Evolutionary conservation across 2,797 vertebrate species (phyloP), one percentile per base, ranked within the genome.

Genomic region (Acrossocheilus fasciatus): DNA sequence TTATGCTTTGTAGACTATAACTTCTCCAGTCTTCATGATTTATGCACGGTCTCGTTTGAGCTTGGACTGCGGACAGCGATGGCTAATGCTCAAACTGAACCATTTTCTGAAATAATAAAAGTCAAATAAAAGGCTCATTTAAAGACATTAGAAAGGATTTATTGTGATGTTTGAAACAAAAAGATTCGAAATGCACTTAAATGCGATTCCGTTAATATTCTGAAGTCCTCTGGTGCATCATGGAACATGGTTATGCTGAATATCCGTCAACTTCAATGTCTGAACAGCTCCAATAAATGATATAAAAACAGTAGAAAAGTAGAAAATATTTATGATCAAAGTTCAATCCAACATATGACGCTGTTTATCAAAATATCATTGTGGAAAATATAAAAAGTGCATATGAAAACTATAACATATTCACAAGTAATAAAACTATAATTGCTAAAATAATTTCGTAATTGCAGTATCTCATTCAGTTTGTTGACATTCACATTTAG

Each of bases 11-110:
- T 50, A 64, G 30, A 82, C 34, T 70, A 52, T 34, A 23, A 47
- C 30, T 85, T 89, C 62, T 89, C 89, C 91, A 89, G 87, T 69
- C 36, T 85, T 78, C 14, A 83, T 77, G 34, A 68, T 84, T 84
- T 43, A 78, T 78, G 73, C 74, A 69, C 34, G 0, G 43, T 43
- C 17, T 57, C 36, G 45, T 85, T 78, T 78, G 9, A 85, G 62
- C 34, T 36, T 68, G 73, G 59, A 68, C 4, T 2, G 20, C 2
- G 47, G 47, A 72, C 50, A 59, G 36, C 17, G 1, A 83, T n/a
- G 23, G 43, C 10, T 36, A 15, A 66, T 41, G 39, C 23, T 23
- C 2, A 43, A 34, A 10, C 20, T 26, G 34, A 43, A 20, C 34
- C 14, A 26, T 20, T 69, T 77, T 69, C 10, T 30, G 34, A 2